phyloP scores from a whole-genome alignment of 1,140 invertebrate species.

The Cydia amplana region DNA sequence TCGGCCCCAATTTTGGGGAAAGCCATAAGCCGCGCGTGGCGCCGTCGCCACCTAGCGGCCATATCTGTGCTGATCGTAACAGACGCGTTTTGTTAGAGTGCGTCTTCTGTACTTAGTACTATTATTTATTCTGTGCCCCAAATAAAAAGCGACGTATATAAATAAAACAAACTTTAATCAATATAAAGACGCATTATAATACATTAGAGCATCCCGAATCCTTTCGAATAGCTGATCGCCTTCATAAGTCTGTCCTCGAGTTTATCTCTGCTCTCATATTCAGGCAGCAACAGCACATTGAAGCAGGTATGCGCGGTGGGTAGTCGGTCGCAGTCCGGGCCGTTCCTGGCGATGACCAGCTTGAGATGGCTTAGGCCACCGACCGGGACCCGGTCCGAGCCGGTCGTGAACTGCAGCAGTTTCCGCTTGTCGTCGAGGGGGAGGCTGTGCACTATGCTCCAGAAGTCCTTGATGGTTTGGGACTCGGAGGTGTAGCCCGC shows the following conservation, averaged over 20 bases:
- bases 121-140: too few species aligned
- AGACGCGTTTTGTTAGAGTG: too few species aligned
- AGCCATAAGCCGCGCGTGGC: too few species aligned
- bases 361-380: slow-evolving; percentile 94
- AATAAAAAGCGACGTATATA: slow-evolving; percentile 53
- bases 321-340: slow-evolving; percentile 88
- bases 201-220: slow-evolving; percentile 89
- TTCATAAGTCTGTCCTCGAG: slow-evolving; percentile 92
- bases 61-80: too few species aligned
- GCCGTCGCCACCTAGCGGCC: too few species aligned
- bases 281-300: slow-evolving; percentile 95
- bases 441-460: slow-evolving; percentile 95
- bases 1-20: too few species aligned
- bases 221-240: slow-evolving; percentile 94
- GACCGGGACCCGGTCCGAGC: slow-evolving; percentile 96
- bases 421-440: slow-evolving; percentile 92
- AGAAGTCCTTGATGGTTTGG: slow-evolving; percentile 93
- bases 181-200: slow-evolving; percentile 37
- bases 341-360: slow-evolving; percentile 89
- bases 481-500: slow-evolving; percentile 92
- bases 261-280: slow-evolving; percentile 91
- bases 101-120: too few species aligned
- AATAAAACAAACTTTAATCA: slow-evolving; percentile 64
- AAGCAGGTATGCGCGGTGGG: slow-evolving; percentile 97
- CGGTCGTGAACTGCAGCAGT: slow-evolving; percentile 95